Base-by-base conservation (phyloP, 2,797 vertebrate species). In the Huso huso region DNA sequence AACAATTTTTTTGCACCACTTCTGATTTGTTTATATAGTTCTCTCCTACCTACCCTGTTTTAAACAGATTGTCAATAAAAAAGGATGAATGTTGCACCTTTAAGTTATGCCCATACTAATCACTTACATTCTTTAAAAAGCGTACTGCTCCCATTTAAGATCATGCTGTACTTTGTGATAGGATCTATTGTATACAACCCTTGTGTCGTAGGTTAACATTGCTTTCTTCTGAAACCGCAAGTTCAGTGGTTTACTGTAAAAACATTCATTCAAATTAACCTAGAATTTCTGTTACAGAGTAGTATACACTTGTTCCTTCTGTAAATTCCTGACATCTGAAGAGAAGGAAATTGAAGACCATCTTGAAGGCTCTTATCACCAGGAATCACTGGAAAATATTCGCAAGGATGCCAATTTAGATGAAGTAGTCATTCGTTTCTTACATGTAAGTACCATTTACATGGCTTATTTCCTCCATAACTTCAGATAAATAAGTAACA, bases 261-360 rank as follows among this genome's bases (percentile, higher is more conserved):
- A 53, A 65, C 15, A 4, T 57, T 13, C 3, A 57, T 4, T 37
- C 37, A 37, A 37, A 37, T n/a, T 55, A 10, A 55, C 53, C 53
- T 10, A 10, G 18, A 12, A 6, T 10, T 55, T 68, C 67, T 10
- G 58, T 67, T 68, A 49, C 63, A 78, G 76, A 78, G 88, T 91
- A 87, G 91, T 89, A 9, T 93, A 92, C 75, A 93, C 91, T 3
- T 92, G 91, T 76, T 91, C 92, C 9, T 92, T 93, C 81, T 93
- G 91, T 84, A 93, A 93, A 71, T 92, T 92, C 73, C 90, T 89
- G 72, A 92, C 91, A 0, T 92, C 91, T 83, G 90, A 93, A 77
- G 91, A 88, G 73, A 87, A 13, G 62, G 12, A 15, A 18, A 4
- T 49, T 13, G 7, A 13, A 49, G 55, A 48, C 49, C 18, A 18